Conservation (phyloP, 2,888 invertebrate species). For the Nephrotoma guestfalica region DNA sequence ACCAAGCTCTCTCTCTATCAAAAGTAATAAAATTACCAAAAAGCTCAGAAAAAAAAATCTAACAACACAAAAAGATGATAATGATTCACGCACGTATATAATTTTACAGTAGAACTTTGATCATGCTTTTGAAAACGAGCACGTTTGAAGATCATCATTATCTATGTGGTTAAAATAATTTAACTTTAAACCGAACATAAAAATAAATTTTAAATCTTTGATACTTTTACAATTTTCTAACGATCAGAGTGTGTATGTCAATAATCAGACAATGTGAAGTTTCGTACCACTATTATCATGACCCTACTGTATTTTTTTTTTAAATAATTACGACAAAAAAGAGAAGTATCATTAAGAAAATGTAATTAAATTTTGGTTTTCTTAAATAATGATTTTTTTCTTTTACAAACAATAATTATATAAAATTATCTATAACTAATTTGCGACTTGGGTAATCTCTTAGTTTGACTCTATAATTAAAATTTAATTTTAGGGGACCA, state of each 20-base stretch:
- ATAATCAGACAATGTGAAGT: neutral
- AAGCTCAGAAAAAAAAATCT: neutral
- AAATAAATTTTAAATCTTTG: neutral
- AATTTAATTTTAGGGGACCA: slow-evolving; percentile 2
- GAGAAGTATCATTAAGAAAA: neutral
- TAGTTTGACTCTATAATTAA: slow-evolving; percentile 2
- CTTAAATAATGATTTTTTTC: neutral
- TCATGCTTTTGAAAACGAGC: neutral
- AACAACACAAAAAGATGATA: slow-evolving; percentile 1
- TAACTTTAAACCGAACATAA: neutral
- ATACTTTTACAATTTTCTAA: neutral
- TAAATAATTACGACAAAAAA: neutral
- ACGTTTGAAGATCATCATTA: neutral
- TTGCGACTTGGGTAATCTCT: slow-evolving; percentile 1
- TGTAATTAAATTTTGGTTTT: neutral
- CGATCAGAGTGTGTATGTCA: neutral
- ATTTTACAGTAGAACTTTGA: neutral
- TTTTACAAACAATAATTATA: slow-evolving; percentile 4
- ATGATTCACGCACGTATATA: slow-evolving; percentile 4
- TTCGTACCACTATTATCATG: neutral
- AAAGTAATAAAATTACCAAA: neutral
- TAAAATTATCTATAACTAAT: slow-evolving; percentile 6
- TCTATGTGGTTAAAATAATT: neutral
- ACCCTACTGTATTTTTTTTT: neutral
- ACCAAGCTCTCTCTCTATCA: neutral